phyloP scores from a whole-genome alignment of 2,888 invertebrate genomes.

The Lasius platythorax region DNA sequence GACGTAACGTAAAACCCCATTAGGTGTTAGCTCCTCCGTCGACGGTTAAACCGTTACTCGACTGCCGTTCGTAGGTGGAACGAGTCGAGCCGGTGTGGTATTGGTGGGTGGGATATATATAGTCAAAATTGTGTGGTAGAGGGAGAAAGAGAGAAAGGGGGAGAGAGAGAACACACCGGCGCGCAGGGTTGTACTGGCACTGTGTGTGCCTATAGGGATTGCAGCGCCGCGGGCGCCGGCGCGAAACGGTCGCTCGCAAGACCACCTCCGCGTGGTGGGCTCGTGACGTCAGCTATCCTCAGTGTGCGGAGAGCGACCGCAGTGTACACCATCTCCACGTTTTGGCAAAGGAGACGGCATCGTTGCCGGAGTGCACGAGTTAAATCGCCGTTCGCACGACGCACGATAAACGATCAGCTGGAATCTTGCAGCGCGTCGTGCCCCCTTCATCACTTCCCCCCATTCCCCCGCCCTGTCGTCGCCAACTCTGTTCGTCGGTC shows the following conservation, averaged over 20 bases:
- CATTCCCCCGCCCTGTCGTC: conserved; percentile 22
- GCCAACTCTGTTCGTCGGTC: conserved; percentile 1
- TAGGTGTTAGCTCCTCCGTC: conserved; percentile 74
- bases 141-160: conserved; percentile 36
- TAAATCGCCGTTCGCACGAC: conserved; percentile 52
- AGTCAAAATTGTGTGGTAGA: conserved; percentile 48
- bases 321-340: conserved; percentile 83
- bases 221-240: conserved; percentile 82
- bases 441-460: neutral
- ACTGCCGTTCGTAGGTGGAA: conserved; percentile 65
- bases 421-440: conserved; percentile 41
- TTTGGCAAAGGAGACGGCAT: conserved; percentile 74
- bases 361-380: conserved; percentile 70
- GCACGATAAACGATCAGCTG: conserved; percentile 59
- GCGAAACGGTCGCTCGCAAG: conserved; percentile 81
- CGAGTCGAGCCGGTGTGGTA: conserved; percentile 63
- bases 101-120: conserved; percentile 58
- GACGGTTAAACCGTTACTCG: conserved; percentile 74
- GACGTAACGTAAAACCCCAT: conserved; percentile 76
- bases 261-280: conserved; percentile 85
- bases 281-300: conserved; percentile 84
- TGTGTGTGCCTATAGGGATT: conserved; percentile 75
- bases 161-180: conserved; percentile 63
- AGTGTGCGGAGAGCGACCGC: conserved; percentile 86
- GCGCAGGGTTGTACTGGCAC: conserved; percentile 65